Percentiles rank a stretch among this genome's conserved stretches.
Evolutionary conservation across 2,797 vertebrate species (phyloP).

Genomic region (Myotis findleyi): DNA sequence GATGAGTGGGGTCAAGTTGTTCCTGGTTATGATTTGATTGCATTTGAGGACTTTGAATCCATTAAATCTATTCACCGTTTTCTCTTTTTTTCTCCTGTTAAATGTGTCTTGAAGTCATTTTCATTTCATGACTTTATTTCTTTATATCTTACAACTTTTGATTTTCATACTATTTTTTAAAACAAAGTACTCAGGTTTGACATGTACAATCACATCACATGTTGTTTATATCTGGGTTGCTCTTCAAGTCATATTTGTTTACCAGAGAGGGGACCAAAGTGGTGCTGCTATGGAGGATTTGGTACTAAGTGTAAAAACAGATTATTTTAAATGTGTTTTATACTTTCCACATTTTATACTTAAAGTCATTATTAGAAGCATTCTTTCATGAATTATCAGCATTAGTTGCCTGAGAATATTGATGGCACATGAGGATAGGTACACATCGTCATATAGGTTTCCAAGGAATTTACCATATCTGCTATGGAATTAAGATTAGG

Average conservation of each 20-base stretch:
- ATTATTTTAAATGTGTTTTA: constrained; percentile 52
- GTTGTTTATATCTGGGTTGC: neutral
- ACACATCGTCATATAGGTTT: neutral
- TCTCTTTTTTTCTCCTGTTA: neutral
- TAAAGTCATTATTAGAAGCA: constrained; percentile 9
- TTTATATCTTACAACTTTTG: constrained; percentile 5
- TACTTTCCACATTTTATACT: neutral
- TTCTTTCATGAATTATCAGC: neutral
- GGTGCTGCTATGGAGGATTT: neutral
- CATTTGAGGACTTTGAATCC: neutral
- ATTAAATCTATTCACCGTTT: constrained; percentile 26
- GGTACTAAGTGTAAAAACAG: neutral
- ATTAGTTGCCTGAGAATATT: neutral
- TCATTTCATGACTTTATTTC: constrained; percentile 41
- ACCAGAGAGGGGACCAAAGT: neutral
- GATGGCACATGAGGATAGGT: neutral
- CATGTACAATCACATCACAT: neutral
- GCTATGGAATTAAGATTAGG: constrained; percentile 13
- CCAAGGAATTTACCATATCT: neutral
- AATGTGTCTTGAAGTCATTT: constrained; percentile 5
- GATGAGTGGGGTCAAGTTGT: neutral
- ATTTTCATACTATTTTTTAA: neutral
- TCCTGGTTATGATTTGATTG: neutral
- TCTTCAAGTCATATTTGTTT: constrained; percentile 20
- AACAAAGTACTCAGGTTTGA: neutral